Evolutionary conservation across 53 echinoderm and acorn worm species (phyloP), one percentile per base, ranked within the genome.

Genomic region (Luidia sarsii): DNA sequence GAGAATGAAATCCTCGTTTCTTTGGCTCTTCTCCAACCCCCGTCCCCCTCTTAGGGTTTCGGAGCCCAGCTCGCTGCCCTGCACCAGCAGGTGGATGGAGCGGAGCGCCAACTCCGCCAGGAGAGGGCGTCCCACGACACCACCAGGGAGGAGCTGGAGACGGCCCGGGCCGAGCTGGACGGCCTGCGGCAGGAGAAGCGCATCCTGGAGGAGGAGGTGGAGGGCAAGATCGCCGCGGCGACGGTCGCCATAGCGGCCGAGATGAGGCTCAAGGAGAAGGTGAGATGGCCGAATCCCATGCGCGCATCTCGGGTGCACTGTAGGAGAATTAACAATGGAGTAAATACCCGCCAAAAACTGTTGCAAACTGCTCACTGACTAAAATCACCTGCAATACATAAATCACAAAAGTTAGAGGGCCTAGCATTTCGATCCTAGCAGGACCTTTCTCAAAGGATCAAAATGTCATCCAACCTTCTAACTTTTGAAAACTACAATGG

Each of bases 71-170:
- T 96, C 48, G 72, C 87, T 31, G 79, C 79, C 2, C 63, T 93
- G 25, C 88, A 88, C 56, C 14, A 39, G 30, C 91, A 93, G 57
- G 83, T 93, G n/a, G 96, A 96, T 32, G 36, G 56, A 19, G 65
- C 87, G 20, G 89, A 96, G 56, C 85, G 70, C 49, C 63, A 92
- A 62, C 90, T 93, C 15, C 75, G 67, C 39, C 68, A 79, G 33
- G 96, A 96, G 77, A 90, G 69, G 33, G 72, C 77, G 33, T 71
- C 83, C 34, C 96, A 96, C 51, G 77, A 83, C 22, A 70, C 52
- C 66, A 96, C 96, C 61, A 96, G 88, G 74, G 86, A 90, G 36
- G 96, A 93, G 64, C 90, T 96, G 49, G 93, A 96, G 49, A 70
- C 83, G 19, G 59, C 90, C 9, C 77, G 65, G 55, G 71, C 67